phyloP scores from a whole-genome alignment of 2,888 invertebrate species.

The Pomacea canaliculata region DNA sequence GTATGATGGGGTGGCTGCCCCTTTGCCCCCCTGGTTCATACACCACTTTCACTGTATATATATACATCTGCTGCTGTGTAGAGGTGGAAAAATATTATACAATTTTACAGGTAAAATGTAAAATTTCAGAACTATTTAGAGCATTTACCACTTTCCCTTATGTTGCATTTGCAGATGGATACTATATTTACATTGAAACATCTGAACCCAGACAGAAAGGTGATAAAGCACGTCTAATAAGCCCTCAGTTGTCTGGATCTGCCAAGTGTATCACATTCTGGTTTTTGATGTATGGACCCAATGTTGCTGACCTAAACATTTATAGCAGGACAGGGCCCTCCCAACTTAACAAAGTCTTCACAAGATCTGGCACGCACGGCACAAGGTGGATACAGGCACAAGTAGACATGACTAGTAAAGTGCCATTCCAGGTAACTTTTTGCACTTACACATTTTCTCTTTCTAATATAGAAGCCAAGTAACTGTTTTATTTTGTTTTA shows the following conservation, averaged over 20 bases:
- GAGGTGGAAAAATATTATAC: too few relatives aligned
- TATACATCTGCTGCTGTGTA: too few relatives aligned
- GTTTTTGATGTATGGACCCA: constrained; percentile 63
- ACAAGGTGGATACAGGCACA: constrained; percentile 50
- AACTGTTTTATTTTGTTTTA: too few relatives aligned
- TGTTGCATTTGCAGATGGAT: constrained; percentile 38
- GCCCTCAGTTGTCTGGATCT: constrained; percentile 26
- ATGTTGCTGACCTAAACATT: constrained; percentile 57
- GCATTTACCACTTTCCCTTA: too few relatives aligned
- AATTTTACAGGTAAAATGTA: too few relatives aligned
- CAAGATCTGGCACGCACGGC: constrained; percentile 49
- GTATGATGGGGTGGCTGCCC: too few relatives aligned
- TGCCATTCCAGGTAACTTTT: constrained; percentile 47
- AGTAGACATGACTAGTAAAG: constrained; percentile 41
- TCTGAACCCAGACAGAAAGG: constrained; percentile 42
- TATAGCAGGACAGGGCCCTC: constrained; percentile 45
- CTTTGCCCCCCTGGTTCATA: too few relatives aligned
- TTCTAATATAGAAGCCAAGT: too few relatives aligned
- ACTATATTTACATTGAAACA: constrained; percentile 60
- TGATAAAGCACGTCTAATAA: constrained; percentile 51
- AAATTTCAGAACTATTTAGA: too few relatives aligned
- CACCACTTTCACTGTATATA: too few relatives aligned
- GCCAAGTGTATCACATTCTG: constrained; percentile 56
- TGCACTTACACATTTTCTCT: background rate
- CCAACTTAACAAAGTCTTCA: constrained; percentile 50